Evolutionary conservation across 2,888 invertebrate genomes (phyloP).

Genomic region (Antitype chi): DNA sequence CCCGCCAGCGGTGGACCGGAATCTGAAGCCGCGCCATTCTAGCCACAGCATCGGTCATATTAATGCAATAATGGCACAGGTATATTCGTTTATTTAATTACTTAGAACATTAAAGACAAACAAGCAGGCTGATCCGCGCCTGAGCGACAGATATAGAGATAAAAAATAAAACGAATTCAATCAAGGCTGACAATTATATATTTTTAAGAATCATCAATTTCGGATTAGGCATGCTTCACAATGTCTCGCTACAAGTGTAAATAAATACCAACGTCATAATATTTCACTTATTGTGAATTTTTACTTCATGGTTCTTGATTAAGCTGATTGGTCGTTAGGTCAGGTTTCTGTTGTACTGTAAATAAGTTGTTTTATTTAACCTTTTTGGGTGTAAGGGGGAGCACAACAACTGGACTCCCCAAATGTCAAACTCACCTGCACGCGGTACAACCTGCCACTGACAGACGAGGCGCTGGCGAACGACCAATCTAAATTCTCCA

Average conservation of each 20-base stretch:
- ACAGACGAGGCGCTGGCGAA: no score
- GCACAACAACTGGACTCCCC: no score
- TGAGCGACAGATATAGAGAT: background rate
- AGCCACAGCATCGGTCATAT: slow-evolving; percentile 79
- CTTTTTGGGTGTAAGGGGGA: background rate
- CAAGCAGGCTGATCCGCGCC: background rate
- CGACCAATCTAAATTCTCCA: no score
- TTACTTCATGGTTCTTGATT: background rate
- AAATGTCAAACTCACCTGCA: no score
- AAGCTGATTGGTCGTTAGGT: background rate
- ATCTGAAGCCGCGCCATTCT: slow-evolving; percentile 93
- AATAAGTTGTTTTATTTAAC: background rate
- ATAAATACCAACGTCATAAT: background rate
- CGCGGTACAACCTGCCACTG: no score
- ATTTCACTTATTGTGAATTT: background rate
- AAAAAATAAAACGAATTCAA: background rate
- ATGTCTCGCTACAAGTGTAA: background rate
- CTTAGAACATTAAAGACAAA: background rate
- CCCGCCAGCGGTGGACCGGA: slow-evolving; percentile 95
- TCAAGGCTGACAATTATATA: background rate
- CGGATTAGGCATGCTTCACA: background rate
- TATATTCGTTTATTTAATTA: slow-evolving; percentile 9
- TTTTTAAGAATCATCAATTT: background rate
- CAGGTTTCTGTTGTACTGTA: background rate
- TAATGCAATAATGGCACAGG: slow-evolving; percentile 73